Conservation (phyloP, 2,797 vertebrate species). For the Parotocinclus haroldoi region DNA sequence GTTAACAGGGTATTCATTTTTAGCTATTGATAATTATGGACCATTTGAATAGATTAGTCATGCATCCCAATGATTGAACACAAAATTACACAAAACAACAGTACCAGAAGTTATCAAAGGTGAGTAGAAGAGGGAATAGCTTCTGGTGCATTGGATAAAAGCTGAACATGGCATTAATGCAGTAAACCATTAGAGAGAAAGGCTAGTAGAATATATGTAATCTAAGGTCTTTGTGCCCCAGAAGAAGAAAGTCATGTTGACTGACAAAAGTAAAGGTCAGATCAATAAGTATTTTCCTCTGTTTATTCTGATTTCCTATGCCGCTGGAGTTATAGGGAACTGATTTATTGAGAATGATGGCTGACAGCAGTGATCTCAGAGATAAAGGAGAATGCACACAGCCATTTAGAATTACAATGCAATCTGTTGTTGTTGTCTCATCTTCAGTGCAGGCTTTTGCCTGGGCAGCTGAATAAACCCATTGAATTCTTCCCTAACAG, state of each 20-base stretch:
- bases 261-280: conserved; percentile 16
- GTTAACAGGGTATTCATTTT: no score
- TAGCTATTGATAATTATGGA: no score
- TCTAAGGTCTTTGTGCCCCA: not conserved
- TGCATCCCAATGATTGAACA: not conserved
- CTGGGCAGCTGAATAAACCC: not conserved
- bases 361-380: conserved; percentile 20
- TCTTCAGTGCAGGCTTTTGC: conserved; percentile 14
- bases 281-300: conserved; percentile 15
- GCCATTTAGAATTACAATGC: not conserved
- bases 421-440: conserved; percentile 12
- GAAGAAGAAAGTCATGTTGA: conserved; percentile 10
- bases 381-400: conserved; percentile 20
- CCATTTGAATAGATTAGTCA: not conserved
- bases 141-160: not conserved
- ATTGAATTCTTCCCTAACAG: not conserved
- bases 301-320: conserved; percentile 9
- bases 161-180: not conserved
- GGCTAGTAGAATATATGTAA: not conserved
- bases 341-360: conserved; percentile 13
- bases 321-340: conserved; percentile 5
- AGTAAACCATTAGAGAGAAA: not conserved
- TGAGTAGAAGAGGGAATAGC: not conserved
- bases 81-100: not conserved
- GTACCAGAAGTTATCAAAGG: not conserved